Base-by-base conservation (phyloP, 2,797 vertebrate genomes). In the Uromys caudimaculatus region DNA sequence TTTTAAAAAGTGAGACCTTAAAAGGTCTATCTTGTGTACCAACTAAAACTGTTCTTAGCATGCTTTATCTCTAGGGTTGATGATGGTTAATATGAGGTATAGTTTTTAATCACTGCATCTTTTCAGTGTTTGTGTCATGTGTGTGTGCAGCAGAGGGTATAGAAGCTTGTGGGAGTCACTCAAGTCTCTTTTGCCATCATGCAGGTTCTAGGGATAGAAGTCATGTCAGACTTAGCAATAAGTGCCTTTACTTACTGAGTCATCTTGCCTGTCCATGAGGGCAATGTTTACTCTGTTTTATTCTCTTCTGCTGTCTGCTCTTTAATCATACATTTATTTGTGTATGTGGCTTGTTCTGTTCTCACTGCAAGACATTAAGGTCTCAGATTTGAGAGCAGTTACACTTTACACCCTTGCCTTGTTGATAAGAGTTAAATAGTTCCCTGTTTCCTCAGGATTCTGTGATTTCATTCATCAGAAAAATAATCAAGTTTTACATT, bases 401-500 rank as follows among this genome's bases (percentile, higher is more conserved):
- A 62, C 10, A 76, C 47, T 91, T 64, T 88, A 38, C 79, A 62
- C 6, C 17, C 93, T 96, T 62, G 54, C 29, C 77, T 81, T n/a
- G 50, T 79, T 82, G 27, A 12, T 82, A 94, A 92, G 94, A 94
- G 35, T 52, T 91, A 92, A 44, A 21, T 83, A 56, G 52, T 86
- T 97, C 2, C 7, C 95, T 89, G 2, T 96, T 88, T 73, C 52
- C 41, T 77, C 89, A 50, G 38, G 71, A 76, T 93, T 17, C 78
- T 93, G 9, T 75, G 56, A 94, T 93, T 95, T 94, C 29, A 75
- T 89, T 91, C 21, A 84, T 82, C n/a, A 78, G 75, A 89, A 95
- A 96, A 96, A 78, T 92, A 84, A n/a, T 23, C 27, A 92, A 16
- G 71, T 78, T 88, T 95, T 86, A 73, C 86, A 10, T 97, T 90